Conservation (phyloP, 1,140 invertebrate genomes). For the Saccostrea echinata region DNA sequence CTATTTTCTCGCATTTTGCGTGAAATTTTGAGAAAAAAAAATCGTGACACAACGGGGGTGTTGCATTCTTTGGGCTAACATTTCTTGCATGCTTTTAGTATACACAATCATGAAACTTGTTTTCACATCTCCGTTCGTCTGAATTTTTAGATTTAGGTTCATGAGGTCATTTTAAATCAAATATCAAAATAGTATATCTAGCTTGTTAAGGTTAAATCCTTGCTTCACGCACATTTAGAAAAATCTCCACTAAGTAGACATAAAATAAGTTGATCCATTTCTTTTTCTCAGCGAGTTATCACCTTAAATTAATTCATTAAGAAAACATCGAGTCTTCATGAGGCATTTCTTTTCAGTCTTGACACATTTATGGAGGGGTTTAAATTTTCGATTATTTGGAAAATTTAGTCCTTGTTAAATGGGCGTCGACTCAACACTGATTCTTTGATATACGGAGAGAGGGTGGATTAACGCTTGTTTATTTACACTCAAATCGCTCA, state of each 20-base stretch:
- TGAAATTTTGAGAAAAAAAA: too few species aligned
- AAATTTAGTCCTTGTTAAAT: background rate
- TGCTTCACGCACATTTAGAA: background rate
- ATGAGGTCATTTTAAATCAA: background rate
- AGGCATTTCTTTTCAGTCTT: background rate
- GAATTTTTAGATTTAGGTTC: background rate
- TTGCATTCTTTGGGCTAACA: too few species aligned
- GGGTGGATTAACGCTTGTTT: too few species aligned
- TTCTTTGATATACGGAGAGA: background rate
- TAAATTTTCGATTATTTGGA: background rate
- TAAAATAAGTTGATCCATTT: background rate
- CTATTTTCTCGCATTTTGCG: too few species aligned
- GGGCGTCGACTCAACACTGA: background rate
- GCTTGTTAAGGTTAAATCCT: background rate
- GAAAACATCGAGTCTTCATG: background rate
- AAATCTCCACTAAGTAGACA: too few species aligned
- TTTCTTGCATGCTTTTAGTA: too few species aligned
- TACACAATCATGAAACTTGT: too few species aligned
- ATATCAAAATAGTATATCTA: background rate
- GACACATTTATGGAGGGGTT: background rate
- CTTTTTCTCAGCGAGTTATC: background rate
- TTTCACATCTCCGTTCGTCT: too few species aligned
- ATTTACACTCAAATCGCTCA: too few species aligned
- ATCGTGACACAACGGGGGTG: too few species aligned
- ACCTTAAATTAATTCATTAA: background rate